These are phyloP conservation scores for Lasiommata megera DNA, from an alignment of 2,888 invertebrate species.

Conservation along the genomic window DNA sequence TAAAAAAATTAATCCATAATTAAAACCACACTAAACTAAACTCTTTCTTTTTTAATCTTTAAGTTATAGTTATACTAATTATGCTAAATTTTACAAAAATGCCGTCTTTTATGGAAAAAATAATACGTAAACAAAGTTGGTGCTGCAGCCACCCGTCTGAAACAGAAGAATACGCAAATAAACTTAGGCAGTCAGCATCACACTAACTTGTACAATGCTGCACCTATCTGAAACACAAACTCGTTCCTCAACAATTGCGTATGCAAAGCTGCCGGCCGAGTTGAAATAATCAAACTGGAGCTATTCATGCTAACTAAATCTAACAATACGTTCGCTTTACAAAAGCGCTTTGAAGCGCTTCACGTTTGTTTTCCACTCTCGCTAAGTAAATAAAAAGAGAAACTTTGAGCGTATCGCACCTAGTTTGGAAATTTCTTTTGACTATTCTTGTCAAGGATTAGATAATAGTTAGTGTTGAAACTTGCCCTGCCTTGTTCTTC, in stretches of 20 bases:
- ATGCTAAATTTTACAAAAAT: too few relatives aligned
- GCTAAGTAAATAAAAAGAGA: neutral
- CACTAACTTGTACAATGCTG: neutral
- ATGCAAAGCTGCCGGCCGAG: slow-evolving; percentile 18
- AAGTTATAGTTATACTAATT: too few relatives aligned
- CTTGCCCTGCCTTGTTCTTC: too few relatives aligned
- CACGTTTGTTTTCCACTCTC: slow-evolving; percentile 6
- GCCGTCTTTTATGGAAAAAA: too few relatives aligned
- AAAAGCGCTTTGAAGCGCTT: slow-evolving; percentile 7
- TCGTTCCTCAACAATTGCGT: slow-evolving; percentile 11
- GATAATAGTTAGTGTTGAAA: neutral
- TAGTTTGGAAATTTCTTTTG: neutral
- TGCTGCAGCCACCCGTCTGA: too few relatives aligned
- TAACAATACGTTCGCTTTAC: slow-evolving; percentile 11
- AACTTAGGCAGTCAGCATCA: neutral
- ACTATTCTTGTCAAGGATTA: neutral
- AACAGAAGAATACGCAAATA: neutral
- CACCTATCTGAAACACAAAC: neutral
- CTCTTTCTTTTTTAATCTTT: too few relatives aligned
- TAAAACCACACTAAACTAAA: too few relatives aligned
- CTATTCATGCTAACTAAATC: slow-evolving; percentile 9
- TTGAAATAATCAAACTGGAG: slow-evolving; percentile 20
- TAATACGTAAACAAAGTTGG: too few relatives aligned
- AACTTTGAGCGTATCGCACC: slow-evolving; percentile 1
- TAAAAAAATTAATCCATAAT: too few relatives aligned